These are phyloP conservation scores for Mythimna albipuncta DNA, from an alignment of 2,888 invertebrate species.

Conservation along the genomic window DNA sequence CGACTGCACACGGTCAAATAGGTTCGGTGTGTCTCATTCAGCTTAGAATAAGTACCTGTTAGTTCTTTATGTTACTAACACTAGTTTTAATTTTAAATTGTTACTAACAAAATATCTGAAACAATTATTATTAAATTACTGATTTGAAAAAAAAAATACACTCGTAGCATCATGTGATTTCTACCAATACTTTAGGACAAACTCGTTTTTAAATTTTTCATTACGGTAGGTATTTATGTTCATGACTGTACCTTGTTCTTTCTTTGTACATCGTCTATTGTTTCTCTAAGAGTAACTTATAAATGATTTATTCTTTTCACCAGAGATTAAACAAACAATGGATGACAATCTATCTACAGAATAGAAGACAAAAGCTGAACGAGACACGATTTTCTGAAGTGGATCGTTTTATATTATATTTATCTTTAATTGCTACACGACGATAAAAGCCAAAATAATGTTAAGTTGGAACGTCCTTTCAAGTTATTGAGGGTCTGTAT, in stretches of 20 bases:
- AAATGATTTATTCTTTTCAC: conserved; percentile 86
- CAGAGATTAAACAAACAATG: conserved; percentile 88
- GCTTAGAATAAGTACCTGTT: too few species aligned
- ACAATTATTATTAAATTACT: too few species aligned
- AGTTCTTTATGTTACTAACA: too few species aligned
- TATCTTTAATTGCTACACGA: conserved; percentile 90
- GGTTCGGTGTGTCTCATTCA: too few species aligned
- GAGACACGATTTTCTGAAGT: conserved; percentile 81
- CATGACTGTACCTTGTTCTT: conserved; percentile 26
- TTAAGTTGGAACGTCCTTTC: conserved; percentile 14
- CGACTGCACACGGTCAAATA: too few species aligned
- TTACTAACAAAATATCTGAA: too few species aligned
- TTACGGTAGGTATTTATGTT: neutral
- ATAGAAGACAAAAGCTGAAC: conserved; percentile 85
- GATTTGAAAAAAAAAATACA: neutral
- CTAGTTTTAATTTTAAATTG: too few species aligned
- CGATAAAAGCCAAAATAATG: conserved; percentile 70
- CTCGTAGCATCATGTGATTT: too few species aligned
- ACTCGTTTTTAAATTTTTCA: neutral
- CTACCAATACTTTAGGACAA: too few species aligned
- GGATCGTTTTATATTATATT: conserved; percentile 89
- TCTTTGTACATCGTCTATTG: conserved; percentile 39
- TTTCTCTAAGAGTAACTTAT: conserved; percentile 72
- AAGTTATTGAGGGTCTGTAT: conserved; percentile 31
- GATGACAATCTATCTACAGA: conserved; percentile 87